Conservation (phyloP, 2,113 vertebrate species). For the Melanotaenia duboulayi region DNA sequence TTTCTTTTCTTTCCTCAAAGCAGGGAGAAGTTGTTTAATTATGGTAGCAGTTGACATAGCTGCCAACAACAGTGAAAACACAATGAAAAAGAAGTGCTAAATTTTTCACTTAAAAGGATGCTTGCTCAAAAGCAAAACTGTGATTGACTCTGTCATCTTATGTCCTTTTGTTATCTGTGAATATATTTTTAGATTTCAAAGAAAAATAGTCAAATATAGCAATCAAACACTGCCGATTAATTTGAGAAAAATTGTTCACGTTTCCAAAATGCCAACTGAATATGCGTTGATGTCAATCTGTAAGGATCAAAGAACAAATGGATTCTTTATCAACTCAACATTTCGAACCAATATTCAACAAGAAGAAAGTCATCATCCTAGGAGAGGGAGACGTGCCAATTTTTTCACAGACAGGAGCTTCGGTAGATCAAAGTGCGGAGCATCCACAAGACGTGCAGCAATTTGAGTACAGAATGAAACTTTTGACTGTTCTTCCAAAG, state of each 20-base stretch:
- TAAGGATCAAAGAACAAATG: constrained; percentile 42
- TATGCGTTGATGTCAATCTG: constrained; percentile 34
- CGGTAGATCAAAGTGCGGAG: constrained; percentile 23
- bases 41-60: constrained; percentile 16
- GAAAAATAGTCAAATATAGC: constrained; percentile 42
- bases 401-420: constrained; percentile 26
- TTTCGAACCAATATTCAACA: constrained; percentile 21
- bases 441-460: neutral
- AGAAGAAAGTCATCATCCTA: constrained; percentile 30
- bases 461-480: constrained; percentile 15
- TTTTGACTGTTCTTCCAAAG: constrained; percentile 7
- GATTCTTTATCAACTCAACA: constrained; percentile 8
- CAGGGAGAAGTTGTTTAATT: constrained; percentile 24
- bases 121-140: neutral
- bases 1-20: constrained; percentile 39
- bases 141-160: constrained; percentile 38
- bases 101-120: constrained; percentile 4
- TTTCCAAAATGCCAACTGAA: constrained; percentile 14
- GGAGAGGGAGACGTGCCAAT: constrained; percentile 10
- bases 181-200: constrained; percentile 35
- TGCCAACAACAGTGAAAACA: constrained; percentile 27
- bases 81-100: constrained; percentile 10
- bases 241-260: constrained; percentile 31
- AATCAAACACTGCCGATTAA: constrained; percentile 27
- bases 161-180: constrained; percentile 13